These are phyloP conservation scores for Lepus americanus DNA, from an alignment of 2,113 vertebrate species.

Conservation along the genomic window DNA sequence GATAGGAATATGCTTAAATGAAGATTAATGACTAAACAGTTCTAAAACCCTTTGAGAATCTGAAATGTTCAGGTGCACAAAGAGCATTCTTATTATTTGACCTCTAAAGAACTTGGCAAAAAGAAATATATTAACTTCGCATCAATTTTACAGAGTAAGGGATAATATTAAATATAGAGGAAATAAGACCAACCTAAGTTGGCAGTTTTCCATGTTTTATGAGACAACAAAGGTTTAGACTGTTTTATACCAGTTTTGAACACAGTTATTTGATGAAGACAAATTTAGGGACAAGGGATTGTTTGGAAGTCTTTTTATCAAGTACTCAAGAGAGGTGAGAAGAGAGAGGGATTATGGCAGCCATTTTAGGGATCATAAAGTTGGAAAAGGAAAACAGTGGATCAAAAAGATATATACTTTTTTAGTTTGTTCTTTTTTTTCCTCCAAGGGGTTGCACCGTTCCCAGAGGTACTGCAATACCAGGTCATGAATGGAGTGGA, in stretches of 20 bases:
- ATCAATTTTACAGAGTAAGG: slow-evolving; percentile 49
- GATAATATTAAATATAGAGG: slow-evolving; percentile 38
- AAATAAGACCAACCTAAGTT: slow-evolving; percentile 46
- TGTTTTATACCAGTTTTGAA: slow-evolving; percentile 43
- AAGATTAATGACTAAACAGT: slow-evolving; percentile 71
- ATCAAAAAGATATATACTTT: neutral
- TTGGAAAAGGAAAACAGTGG: neutral
- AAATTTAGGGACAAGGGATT: slow-evolving; percentile 22
- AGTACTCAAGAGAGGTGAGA: neutral
- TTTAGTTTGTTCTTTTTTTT: neutral
- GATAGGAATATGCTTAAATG: slow-evolving; percentile 47
- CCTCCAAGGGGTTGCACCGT: neutral
- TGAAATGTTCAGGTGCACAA: slow-evolving; percentile 18
- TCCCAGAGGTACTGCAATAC: neutral
- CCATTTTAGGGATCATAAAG: neutral
- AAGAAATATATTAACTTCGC: slow-evolving; percentile 54
- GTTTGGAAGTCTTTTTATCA: neutral
- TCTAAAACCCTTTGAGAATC: slow-evolving; percentile 59
- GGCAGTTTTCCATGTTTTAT: slow-evolving; percentile 36
- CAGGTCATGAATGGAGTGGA: neutral
- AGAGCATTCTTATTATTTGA: slow-evolving; percentile 68
- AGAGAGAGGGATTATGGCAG: neutral
- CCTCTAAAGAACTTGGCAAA: slow-evolving; percentile 69
- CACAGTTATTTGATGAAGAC: slow-evolving; percentile 28
- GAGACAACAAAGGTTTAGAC: slow-evolving; percentile 5